Conservation (phyloP, 2,888 invertebrate genomes). For the Neoaliturus tenellus region DNA sequence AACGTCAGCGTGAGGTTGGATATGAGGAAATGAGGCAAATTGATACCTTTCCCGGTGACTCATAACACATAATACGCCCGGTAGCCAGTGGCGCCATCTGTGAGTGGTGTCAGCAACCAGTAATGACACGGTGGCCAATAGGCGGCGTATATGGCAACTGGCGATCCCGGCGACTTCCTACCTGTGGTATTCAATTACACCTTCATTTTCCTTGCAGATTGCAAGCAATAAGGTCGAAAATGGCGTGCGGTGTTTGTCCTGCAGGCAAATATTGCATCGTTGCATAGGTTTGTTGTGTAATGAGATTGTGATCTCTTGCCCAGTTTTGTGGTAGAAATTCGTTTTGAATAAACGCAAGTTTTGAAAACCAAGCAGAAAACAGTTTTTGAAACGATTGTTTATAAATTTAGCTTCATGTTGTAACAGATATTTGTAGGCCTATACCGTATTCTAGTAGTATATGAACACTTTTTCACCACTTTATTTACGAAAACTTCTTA, state of each 20-base stretch:
- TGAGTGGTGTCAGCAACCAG: background rate
- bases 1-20: background rate
- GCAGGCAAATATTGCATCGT: background rate
- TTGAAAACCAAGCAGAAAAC: too few relatives aligned
- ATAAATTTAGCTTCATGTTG: too few relatives aligned
- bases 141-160: constrained; percentile 22
- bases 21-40: background rate
- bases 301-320: too few relatives aligned
- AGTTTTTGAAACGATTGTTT: too few relatives aligned
- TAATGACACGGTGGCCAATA: background rate
- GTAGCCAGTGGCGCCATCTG: constrained; percentile 13
- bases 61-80: background rate
- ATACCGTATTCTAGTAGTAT: too few relatives aligned
- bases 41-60: background rate
- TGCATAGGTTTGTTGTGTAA: background rate
- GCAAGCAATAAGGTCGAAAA: constrained; percentile 24
- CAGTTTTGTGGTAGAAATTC: too few relatives aligned
- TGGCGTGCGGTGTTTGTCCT: background rate
- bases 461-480: too few relatives aligned
- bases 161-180: background rate
- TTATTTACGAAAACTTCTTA: too few relatives aligned
- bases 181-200: constrained; percentile 9
- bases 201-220: constrained; percentile 32
- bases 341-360: too few relatives aligned
- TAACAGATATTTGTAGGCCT: too few relatives aligned